phyloP scores from a whole-genome alignment of 2,113 vertebrate genomes.

The Aptenodytes patagonicus region DNA sequence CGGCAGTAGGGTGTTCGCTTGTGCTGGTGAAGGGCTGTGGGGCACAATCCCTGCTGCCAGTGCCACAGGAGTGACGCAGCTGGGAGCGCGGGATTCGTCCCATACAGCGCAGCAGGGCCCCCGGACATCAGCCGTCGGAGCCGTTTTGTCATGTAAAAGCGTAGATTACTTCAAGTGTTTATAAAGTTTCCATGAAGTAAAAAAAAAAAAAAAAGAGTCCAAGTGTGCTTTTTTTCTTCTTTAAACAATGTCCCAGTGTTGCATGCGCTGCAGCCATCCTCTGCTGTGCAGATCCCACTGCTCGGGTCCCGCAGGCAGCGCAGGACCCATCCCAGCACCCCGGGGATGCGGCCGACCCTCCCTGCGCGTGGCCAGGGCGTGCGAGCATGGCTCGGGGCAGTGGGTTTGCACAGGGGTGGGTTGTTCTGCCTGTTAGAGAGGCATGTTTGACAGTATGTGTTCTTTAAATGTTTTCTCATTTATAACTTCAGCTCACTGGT shows the following conservation, averaged over 20 bases:
- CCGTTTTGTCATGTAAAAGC: not conserved
- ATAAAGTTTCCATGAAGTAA: constrained; percentile 32
- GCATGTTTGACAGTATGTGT: no score
- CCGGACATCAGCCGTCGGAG: not conserved
- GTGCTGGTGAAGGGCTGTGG: not conserved
- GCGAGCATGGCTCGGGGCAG: rapidly evolving
- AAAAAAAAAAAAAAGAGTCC: not conserved
- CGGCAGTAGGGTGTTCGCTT: not conserved
- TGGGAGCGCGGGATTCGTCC: rapidly evolving
- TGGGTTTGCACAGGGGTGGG: not conserved
- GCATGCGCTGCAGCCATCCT: not conserved
- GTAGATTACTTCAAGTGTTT: not conserved
- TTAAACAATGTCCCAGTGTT: rapidly evolving
- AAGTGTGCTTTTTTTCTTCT: not conserved
- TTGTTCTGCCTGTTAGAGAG: no score
- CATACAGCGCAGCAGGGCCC: not conserved
- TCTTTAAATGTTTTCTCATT: not conserved
- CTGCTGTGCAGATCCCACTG: not conserved
- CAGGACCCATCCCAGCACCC: not conserved
- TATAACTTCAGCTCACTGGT: not conserved
- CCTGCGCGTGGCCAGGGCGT: rapidly evolving
- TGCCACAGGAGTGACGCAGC: not conserved
- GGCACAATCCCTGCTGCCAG: not conserved
- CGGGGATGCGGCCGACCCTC: rapidly evolving
- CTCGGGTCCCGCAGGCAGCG: rapidly evolving